Evolutionary conservation across 2,797 vertebrate species (phyloP).

Genomic region (Poeciliopsis presidionis): DNA sequence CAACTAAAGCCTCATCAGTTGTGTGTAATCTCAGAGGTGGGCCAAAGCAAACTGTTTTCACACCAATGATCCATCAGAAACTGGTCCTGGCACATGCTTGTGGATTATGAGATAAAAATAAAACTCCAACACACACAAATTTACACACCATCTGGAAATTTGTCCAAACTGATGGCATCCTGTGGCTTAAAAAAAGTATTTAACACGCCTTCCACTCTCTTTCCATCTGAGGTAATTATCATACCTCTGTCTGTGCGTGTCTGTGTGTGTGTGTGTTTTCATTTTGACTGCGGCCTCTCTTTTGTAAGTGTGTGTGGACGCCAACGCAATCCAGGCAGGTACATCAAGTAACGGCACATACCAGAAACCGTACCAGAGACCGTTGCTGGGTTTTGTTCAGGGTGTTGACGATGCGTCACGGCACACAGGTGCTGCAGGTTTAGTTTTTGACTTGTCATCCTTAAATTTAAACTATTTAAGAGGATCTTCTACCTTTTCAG

Average conservation of each 20-base stretch:
- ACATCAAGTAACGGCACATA: constrained; percentile 78
- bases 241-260: constrained; percentile 37
- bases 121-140: constrained; percentile 2
- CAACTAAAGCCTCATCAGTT: constrained; percentile 6
- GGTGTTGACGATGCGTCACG: constrained; percentile 27
- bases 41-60: background rate
- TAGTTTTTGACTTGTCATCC: background rate
- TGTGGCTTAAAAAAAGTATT: constrained; percentile 16
- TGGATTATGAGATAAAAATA: constrained; percentile 36
- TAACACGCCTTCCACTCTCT: constrained; percentile 23
- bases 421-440: background rate
- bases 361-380: constrained; percentile 39
- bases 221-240: constrained; percentile 47
- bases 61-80: constrained; percentile 28
- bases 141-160: background rate
- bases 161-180: constrained; percentile 22
- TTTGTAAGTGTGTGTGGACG: background rate
- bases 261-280: background rate
- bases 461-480: background rate
- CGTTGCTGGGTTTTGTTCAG: constrained; percentile 44
- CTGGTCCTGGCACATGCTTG: constrained; percentile 45
- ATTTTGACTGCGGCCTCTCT: background rate
- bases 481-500: background rate
- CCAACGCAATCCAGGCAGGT: constrained; percentile 69
- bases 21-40: background rate